Base-by-base conservation (phyloP, 2,113 vertebrate genomes). In the Embiotoca jacksoni region DNA sequence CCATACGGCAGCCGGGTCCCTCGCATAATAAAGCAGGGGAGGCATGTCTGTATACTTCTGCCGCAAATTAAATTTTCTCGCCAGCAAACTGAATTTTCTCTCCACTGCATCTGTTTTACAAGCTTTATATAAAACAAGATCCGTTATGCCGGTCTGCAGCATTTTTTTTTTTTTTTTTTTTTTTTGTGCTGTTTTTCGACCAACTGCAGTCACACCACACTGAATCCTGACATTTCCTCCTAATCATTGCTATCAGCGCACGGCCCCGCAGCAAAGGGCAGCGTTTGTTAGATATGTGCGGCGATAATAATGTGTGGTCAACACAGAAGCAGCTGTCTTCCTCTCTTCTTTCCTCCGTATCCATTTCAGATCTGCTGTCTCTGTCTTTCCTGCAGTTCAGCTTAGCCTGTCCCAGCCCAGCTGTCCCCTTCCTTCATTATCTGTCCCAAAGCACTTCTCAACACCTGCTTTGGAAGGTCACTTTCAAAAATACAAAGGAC, bases 381-480 rank as follows among this genome's bases (percentile, higher is more conserved):
- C 61, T 71, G 76, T 80, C 83, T 89, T 58, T 6, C 39, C 78
- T 75, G 37, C 54, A 32, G 65, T 83, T 41, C 39, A 55, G 47
- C 70, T 59, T 33, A 35, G 58, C 50, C 70, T 15, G 56, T 75
- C 81, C 70, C 59, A 33, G 65, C 46, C 78, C 92, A 93, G 92
- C 91, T 93, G 92, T 91, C 88, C 81, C 75, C 50, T 84, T 91
- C 86, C 75, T 74, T 92, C 89, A 84, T 67, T 84, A 83, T 53
- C 56, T 37, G 72, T 82, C 77, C 60, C 69, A 60, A 46, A 70
- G 57, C 35, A 35, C 56, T 68, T 49, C 13, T 31, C 16, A 31
- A 47, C 15, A 65, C 72, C 77, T 75, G 64, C 70, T 39, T 23
- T 7, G 9, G 66, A 83, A 81, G 70, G 82, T 82, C 57, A 67